phyloP scores from a whole-genome alignment of 2,113 vertebrate species.

The Lonchura striata region DNA sequence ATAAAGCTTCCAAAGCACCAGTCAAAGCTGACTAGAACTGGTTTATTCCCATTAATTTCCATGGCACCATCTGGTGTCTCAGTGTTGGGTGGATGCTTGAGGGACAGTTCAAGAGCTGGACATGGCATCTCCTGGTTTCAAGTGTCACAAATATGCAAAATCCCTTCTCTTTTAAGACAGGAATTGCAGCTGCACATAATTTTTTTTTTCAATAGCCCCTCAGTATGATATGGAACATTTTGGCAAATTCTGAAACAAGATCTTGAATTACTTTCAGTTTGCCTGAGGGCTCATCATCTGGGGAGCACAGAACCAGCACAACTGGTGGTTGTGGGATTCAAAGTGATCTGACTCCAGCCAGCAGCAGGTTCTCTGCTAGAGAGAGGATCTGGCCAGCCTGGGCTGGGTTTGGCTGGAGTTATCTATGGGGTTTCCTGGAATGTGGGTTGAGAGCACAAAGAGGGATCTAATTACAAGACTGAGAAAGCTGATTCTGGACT shows the following conservation, averaged over 20 bases:
- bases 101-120: background rate
- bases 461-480: background rate
- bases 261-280: background rate
- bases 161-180: background rate
- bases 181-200: background rate
- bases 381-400: background rate
- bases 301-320: background rate
- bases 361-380: background rate
- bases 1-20: background rate
- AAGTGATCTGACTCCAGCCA: background rate
- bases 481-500: background rate
- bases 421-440: background rate
- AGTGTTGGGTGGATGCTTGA: background rate
- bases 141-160: background rate
- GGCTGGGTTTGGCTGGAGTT: background rate
- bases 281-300: background rate
- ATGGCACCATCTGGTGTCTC: background rate
- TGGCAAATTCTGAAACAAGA: background rate
- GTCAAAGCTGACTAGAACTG: background rate
- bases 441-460: rapidly evolving
- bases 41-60: background rate
- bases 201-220: background rate
- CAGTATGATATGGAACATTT: background rate
- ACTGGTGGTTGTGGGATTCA: background rate
- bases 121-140: background rate